Conservation (phyloP, 2,888 invertebrate genomes). For the Hypolimnas misippus region DNA sequence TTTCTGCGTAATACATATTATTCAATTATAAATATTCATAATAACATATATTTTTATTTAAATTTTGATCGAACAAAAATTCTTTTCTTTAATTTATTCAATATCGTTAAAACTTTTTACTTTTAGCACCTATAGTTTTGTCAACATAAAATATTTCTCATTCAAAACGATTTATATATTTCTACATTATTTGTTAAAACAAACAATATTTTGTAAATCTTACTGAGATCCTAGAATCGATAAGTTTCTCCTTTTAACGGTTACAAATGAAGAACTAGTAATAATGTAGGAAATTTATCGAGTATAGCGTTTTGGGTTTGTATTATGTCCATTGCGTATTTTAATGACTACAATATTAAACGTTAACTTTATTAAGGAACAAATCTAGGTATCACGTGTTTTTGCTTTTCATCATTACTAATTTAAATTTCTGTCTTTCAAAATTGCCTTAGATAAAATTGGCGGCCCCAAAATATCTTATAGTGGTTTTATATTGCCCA, state of each 20-base stretch:
- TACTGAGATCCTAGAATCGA: conserved; percentile 8
- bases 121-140: neutral
- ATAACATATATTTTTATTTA: too few species aligned
- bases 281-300: conserved; percentile 32
- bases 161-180: neutral
- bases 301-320: conserved; percentile 16
- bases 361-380: neutral
- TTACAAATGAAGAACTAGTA: conserved; percentile 11
- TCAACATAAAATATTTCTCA: neutral
- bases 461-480: neutral
- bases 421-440: neutral
- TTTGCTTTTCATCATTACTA: neutral
- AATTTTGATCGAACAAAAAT: too few species aligned
- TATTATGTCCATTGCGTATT: conserved; percentile 22
- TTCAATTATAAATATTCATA: neutral
- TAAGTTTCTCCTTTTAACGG: conserved; percentile 17
- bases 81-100: too few species aligned
- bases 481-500: neutral
- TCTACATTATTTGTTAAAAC: neutral
- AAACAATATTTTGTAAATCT: neutral
- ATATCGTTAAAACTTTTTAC: too few species aligned
- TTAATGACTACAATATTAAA: conserved; percentile 21
- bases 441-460: neutral
- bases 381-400: neutral
- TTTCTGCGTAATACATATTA: conserved; percentile 1